These are phyloP conservation scores for Julus scandinavius DNA, from an alignment of 2,888 invertebrate species.

Conservation along the genomic window DNA sequence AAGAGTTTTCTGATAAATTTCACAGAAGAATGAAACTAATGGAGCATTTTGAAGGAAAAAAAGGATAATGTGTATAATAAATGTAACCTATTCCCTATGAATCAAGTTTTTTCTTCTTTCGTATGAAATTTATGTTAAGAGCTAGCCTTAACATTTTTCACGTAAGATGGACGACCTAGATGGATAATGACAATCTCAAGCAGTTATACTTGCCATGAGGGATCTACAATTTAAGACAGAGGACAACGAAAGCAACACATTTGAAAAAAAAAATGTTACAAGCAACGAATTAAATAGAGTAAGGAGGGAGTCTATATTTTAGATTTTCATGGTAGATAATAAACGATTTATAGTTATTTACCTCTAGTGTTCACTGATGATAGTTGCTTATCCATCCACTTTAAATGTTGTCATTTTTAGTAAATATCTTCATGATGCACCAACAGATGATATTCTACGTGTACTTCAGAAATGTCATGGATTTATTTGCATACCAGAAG, in stretches of 20 bases:
- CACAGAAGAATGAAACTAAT: not conserved
- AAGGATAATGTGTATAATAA: conserved; percentile 8
- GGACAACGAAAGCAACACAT: not conserved
- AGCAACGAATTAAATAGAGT: not conserved
- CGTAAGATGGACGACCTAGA: conserved; percentile 14
- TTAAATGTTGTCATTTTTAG: not conserved
- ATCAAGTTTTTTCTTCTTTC: not conserved
- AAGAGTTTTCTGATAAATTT: not conserved
- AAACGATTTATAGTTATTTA: conserved; percentile 21
- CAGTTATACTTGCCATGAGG: not conserved
- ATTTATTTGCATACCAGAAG: too few species aligned
- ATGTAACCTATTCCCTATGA: conserved; percentile 6
- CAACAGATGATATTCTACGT: not conserved
- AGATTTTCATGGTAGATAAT: not conserved
- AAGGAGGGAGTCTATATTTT: not conserved
- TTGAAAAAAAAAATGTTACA: not conserved
- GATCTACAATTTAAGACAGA: conserved; percentile 17
- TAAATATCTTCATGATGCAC: not conserved
- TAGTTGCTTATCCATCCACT: not conserved
- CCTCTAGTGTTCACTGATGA: not conserved
- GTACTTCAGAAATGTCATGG: too few species aligned
- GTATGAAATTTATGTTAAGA: conserved; percentile 8
- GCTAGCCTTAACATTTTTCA: not conserved
- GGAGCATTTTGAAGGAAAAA: not conserved
- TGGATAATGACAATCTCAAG: conserved; percentile 31